Evolutionary conservation across 2,888 invertebrate genomes (phyloP).

Genomic region (Rapana venosa): DNA sequence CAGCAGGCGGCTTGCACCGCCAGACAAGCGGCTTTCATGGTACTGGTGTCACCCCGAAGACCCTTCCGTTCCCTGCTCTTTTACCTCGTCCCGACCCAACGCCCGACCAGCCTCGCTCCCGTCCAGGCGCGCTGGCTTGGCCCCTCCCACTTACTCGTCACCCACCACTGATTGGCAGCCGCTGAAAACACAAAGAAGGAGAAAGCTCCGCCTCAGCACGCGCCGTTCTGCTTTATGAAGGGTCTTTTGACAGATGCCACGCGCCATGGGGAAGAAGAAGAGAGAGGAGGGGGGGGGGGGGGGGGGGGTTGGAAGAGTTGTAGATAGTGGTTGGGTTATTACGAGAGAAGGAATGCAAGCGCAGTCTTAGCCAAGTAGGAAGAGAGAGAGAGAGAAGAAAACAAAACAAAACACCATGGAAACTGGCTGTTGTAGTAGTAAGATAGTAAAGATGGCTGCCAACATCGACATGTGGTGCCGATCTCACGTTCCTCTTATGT

Average conservation of each 20-base stretch:
- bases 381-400: neutral
- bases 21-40: conserved; percentile 66
- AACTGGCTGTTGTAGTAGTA: conserved; percentile 23
- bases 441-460: conserved; percentile 35
- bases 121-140: conserved; percentile 8
- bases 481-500: conserved; percentile 23
- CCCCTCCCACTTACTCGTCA: conserved; percentile 16
- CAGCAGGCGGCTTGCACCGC: conserved; percentile 61
- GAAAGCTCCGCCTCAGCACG: conserved; percentile 34
- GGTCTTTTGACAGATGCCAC: conserved; percentile 40
- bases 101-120: conserved; percentile 34
- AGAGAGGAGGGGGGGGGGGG: neutral
- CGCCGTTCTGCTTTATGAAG: conserved; percentile 25
- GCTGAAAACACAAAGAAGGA: conserved; percentile 34
- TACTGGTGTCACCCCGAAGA: conserved; percentile 38
- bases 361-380: neutral
- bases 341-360: neutral
- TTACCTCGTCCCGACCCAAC: neutral
- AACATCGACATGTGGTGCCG: conserved; percentile 12
- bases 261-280: neutral
- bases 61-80: neutral
- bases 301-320: neutral
- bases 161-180: conserved; percentile 36
- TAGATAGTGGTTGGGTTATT: neutral
- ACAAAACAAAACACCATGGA: neutral